Percentiles rank a stretch among this genome's conserved stretches.
Evolutionary conservation across 2,888 invertebrate species (phyloP).

Genomic region (Plutella xylostella): DNA sequence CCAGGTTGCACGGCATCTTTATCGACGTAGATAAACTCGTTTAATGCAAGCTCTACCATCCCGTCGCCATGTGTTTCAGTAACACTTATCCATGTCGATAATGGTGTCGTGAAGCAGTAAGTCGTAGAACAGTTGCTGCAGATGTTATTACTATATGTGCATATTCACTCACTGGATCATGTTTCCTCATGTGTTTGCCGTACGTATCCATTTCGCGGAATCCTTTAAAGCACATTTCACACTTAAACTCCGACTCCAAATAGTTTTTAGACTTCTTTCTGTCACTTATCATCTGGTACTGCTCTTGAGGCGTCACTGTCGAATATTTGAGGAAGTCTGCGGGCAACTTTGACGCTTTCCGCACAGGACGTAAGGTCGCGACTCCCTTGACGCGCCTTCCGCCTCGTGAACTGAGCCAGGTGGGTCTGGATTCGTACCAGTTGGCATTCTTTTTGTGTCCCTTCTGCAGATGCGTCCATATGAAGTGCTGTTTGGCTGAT

Average conservation of each 20-base stretch:
- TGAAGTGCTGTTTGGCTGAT: constrained; percentile 51
- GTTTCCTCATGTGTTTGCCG: constrained; percentile 54
- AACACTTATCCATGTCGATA: too few species aligned
- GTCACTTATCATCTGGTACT: constrained; percentile 37
- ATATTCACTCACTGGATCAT: constrained; percentile 45
- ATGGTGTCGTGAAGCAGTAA: too few species aligned
- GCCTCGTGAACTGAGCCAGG: constrained; percentile 32
- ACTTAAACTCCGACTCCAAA: constrained; percentile 40
- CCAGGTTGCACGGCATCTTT: too few species aligned
- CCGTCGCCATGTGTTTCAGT: too few species aligned
- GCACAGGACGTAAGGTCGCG: constrained; percentile 24
- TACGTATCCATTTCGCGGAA: constrained; percentile 40
- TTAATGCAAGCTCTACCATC: too few species aligned
- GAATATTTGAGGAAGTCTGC: constrained; percentile 38
- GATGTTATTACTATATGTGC: too few species aligned
- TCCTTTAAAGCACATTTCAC: constrained; percentile 45
- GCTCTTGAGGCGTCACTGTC: constrained; percentile 45
- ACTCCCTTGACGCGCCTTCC: constrained; percentile 25
- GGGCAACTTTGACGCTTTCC: constrained; percentile 29
- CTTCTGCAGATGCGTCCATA: constrained; percentile 39
- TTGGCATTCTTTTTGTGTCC: constrained; percentile 28
- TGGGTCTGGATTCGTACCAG: constrained; percentile 35
- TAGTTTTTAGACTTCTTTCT: constrained; percentile 43
- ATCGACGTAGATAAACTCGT: too few species aligned
- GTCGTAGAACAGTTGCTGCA: too few species aligned